A percentile compares a stretch with the other conserved stretches of the same genome.
Conservation (phyloP, 2,888 invertebrate species). For the Eilema griseolum region DNA sequence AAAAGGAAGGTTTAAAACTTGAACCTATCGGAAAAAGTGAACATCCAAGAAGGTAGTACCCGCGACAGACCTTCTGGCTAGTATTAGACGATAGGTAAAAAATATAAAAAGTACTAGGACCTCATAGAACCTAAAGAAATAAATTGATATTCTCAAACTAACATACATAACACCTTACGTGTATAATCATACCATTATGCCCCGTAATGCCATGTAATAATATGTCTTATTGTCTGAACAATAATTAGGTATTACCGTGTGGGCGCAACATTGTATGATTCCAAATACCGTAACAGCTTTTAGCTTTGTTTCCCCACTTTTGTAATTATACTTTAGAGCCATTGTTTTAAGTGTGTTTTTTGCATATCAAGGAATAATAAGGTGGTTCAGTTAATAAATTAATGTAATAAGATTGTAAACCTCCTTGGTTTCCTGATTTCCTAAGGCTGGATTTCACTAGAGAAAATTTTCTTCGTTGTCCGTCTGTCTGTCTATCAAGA, state of each 20-base stretch:
- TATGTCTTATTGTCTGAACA: conserved; percentile 30
- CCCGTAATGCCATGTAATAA: conserved; percentile 31
- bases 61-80: no score
- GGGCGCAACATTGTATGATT: conserved; percentile 37
- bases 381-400: conserved; percentile 28
- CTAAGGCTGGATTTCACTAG: conserved; percentile 47
- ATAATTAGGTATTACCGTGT: conserved; percentile 28
- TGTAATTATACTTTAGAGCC: conserved; percentile 6
- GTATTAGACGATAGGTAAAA: conserved; percentile 43
- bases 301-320: conserved; percentile 5
- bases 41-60: no score
- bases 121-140: conserved; percentile 51
- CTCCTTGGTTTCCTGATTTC: conserved; percentile 65
- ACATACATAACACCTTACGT: conserved; percentile 31
- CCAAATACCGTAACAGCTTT: conserved; percentile 43
- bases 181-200: conserved; percentile 35
- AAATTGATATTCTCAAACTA: conserved; percentile 47
- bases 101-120: conserved; percentile 52
- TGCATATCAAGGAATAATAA: conserved; percentile 12
- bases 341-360: conserved; percentile 15
- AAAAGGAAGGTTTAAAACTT: no score
- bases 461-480: no score
- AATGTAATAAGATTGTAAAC: conserved; percentile 55
- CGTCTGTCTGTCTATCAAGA: no score
- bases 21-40: no score